Percentiles rank a stretch among this genome's conserved stretches.
phyloP scores from a whole-genome alignment of 2,113 vertebrate species.

The Mustela lutreola region DNA sequence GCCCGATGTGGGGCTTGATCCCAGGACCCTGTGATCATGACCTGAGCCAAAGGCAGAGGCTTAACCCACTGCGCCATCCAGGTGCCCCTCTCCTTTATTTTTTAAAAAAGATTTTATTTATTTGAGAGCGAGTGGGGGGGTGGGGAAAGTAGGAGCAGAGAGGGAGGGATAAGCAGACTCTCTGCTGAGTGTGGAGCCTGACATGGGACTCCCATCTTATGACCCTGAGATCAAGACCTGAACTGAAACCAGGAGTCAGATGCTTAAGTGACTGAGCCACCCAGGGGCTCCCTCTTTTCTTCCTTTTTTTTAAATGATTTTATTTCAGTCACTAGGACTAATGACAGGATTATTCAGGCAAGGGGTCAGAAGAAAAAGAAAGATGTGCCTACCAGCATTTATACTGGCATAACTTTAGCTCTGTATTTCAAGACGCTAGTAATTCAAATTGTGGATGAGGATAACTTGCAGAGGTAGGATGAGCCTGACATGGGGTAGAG shows the following conservation, averaged over 20 bases:
- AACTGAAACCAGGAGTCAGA: background rate
- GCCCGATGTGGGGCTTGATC: too few relatives aligned
- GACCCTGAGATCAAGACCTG: background rate
- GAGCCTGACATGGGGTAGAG: background rate
- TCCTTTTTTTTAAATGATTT: conserved; percentile 19
- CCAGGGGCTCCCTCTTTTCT: background rate
- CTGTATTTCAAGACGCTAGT: background rate
- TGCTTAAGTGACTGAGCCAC: background rate
- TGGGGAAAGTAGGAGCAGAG: background rate
- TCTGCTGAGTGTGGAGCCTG: background rate
- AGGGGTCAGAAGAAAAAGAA: background rate
- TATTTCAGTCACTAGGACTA: background rate
- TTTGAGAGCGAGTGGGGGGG: background rate
- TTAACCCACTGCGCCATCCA: too few relatives aligned
- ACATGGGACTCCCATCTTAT: background rate
- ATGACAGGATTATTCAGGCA: background rate
- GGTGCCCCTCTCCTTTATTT: background rate
- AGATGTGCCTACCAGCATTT: background rate
- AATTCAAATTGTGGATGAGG: background rate
- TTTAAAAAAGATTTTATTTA: background rate
- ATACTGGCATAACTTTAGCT: background rate
- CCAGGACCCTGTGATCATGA: too few relatives aligned
- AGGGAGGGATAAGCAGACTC: background rate
- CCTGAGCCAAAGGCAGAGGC: too few relatives aligned
- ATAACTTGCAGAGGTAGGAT: background rate